These are phyloP conservation scores for Euwallacea similis DNA, from an alignment of 1,140 invertebrate genomes.

Conservation along the genomic window DNA sequence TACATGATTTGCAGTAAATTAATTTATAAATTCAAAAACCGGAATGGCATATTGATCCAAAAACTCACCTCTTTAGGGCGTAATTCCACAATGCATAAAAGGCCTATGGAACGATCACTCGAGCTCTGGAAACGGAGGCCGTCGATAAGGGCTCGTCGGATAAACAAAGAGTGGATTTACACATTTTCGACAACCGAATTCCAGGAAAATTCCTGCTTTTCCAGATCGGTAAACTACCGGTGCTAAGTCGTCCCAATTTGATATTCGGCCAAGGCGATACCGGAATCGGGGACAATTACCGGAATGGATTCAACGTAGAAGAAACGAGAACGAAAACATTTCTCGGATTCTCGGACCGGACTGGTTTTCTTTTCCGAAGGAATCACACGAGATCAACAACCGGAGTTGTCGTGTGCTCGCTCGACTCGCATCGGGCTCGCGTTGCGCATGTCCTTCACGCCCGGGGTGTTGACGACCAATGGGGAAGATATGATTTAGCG, in stretches of 20 bases:
- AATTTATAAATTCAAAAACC: not conserved
- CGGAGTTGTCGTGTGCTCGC: not conserved
- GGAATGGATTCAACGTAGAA: not conserved
- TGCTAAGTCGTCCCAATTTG: not conserved
- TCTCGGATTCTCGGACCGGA: not conserved
- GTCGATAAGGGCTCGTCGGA: slow-evolving; percentile 10
- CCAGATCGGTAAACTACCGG: not conserved
- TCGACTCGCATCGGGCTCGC: not conserved
- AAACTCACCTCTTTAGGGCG: slow-evolving; percentile 13
- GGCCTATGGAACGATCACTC: not conserved
- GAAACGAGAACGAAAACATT: slow-evolving; percentile 17
- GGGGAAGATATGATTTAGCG: not conserved
- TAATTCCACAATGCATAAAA: not conserved
- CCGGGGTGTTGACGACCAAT: slow-evolving; percentile 6
- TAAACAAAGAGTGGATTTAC: not conserved
- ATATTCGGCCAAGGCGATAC: slow-evolving; percentile 2
- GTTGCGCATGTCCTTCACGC: slow-evolving; percentile 23
- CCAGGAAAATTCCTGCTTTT: not conserved
- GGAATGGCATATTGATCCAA: slow-evolving; percentile 11
- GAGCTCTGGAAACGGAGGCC: not conserved
- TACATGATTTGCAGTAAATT: not conserved
- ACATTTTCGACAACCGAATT: slow-evolving; percentile 7
- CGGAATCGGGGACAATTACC: not conserved
- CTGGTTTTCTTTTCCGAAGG: slow-evolving; percentile 19
- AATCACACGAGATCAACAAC: slow-evolving; percentile 22